phyloP scores from a whole-genome alignment of 1,140 invertebrate genomes.

The Tachypleus tridentatus region DNA sequence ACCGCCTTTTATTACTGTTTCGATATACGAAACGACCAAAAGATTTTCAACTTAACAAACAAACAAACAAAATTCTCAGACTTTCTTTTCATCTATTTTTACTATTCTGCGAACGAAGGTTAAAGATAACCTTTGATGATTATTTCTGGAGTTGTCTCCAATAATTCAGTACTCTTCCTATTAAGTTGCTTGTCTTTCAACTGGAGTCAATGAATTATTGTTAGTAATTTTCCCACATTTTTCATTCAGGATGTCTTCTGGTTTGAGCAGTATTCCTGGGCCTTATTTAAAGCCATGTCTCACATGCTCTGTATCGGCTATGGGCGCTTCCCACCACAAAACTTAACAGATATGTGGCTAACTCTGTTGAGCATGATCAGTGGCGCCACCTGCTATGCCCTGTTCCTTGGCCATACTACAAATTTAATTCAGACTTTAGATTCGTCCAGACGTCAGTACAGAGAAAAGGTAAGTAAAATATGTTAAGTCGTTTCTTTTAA shows the following conservation, averaged over 20 bases:
- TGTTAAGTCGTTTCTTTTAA: background rate
- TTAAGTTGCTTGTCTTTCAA: background rate
- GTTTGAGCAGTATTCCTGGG: constrained; percentile 98
- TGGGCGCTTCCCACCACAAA: constrained; percentile 90
- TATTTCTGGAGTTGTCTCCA: no score
- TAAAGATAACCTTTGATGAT: no score
- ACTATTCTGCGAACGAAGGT: background rate
- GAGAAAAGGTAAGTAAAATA: constrained; percentile 69
- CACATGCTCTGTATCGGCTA: constrained; percentile 99
- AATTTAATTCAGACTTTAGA: constrained; percentile 97
- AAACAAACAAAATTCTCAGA: no score
- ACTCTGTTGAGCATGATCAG: constrained; percentile 98
- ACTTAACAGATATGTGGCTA: constrained; percentile 95
- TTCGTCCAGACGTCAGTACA: constrained; percentile 90
- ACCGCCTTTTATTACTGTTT: no score
- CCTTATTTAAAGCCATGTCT: constrained; percentile 96
- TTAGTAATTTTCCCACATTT: background rate
- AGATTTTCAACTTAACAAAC: no score
- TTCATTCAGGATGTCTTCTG: constrained; percentile 76
- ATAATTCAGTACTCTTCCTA: background rate
- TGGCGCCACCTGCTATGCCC: constrained; percentile 92
- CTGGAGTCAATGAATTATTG: background rate
- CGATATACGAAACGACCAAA: no score
- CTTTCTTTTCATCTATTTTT: no score
- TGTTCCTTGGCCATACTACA: constrained; percentile 95